Evolutionary conservation across 2,113 vertebrate genomes (phyloP), one percentile per base, ranked within the genome.

Genomic region (Chloropsis hardwickii): DNA sequence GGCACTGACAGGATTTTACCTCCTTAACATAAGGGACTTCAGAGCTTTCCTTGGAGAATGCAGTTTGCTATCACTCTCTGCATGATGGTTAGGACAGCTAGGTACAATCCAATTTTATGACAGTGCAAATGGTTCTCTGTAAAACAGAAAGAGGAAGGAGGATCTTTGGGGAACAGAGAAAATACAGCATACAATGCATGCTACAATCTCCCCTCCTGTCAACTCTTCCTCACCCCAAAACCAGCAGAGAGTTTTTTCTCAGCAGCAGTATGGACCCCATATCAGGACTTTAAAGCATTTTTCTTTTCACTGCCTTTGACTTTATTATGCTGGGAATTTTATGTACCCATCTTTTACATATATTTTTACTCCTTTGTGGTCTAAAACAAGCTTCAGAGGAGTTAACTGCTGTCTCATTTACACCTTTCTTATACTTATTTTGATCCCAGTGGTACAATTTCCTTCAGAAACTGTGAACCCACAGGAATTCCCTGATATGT

Each of bases 121-220:
- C 7, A 56, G 3, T 58, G 24, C 58, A 70, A 86, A 60, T 40
- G 11, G 1, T 45, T 76, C 13, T 21, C 6, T 40, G 72, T 33
- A 71, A 92, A 81, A 69, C 2, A 47, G 64, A 29, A 11, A 20
- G 14, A 86, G 10, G 19, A 42, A 51, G 14, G 29, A 57, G 11
- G 15, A 71, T 6, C 19, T 70, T 33, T 56, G 19, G 5, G 7
- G 6, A 6, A 48, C 21, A 51, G 39, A 82, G 28, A 71, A 92
- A 84, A 71, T 2, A 1, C n/a, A 53, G 11, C 2, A 48, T 11
- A 47, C 0, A 33, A 58, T 39, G 0, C 17, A 54, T 22, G 17
- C 12, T 69, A 5, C 7, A 5, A 62, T 81, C 10, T 82, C 45
- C 9, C 22, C 11, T 69, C 17, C 37, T 37, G 7, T 50, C 17